Percentiles rank a stretch among this genome's conserved stretches.
Conservation (phyloP, 2,113 vertebrate species). For the Bagarius yarrelli region DNA sequence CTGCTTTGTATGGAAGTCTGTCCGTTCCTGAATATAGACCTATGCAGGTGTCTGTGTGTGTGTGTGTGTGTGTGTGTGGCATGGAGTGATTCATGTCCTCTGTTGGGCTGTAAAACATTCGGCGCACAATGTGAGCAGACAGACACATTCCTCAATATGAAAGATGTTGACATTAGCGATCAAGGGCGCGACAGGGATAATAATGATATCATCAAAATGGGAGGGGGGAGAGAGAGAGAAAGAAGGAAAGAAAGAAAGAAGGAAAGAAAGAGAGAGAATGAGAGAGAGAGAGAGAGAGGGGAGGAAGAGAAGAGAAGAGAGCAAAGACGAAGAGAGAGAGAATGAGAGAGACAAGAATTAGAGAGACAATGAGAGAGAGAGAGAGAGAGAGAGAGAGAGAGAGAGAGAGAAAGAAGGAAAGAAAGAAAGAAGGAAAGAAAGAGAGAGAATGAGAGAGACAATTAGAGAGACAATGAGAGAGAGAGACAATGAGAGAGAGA, state of each 20-base stretch:
- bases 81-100: slow-evolving; percentile 98
- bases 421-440: neutral
- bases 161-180: slow-evolving; percentile 98
- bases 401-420: neutral
- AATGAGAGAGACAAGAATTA: neutral
- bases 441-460: neutral
- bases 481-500: too few species aligned
- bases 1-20: slow-evolving; percentile 14
- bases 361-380: slow-evolving; percentile 50
- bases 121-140: slow-evolving; percentile 94
- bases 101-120: slow-evolving; percentile 98
- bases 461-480: neutral
- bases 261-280: too few species aligned
- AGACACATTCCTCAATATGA: slow-evolving; percentile 99
- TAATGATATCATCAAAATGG: slow-evolving; percentile 86
- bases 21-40: slow-evolving; percentile 34
- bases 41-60: slow-evolving; percentile 65
- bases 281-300: too few species aligned
- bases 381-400: slow-evolving; percentile 1
- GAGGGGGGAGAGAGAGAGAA: slow-evolving; percentile 62
- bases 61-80: slow-evolving; percentile 78
- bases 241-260: slow-evolving; percentile 48
- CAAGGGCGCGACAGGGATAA: slow-evolving; percentile 95
- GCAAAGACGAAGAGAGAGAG: neutral
- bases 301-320: neutral